Conservation (phyloP, 92 coral and sea anemone genomes). For the Palythoa grandis region DNA sequence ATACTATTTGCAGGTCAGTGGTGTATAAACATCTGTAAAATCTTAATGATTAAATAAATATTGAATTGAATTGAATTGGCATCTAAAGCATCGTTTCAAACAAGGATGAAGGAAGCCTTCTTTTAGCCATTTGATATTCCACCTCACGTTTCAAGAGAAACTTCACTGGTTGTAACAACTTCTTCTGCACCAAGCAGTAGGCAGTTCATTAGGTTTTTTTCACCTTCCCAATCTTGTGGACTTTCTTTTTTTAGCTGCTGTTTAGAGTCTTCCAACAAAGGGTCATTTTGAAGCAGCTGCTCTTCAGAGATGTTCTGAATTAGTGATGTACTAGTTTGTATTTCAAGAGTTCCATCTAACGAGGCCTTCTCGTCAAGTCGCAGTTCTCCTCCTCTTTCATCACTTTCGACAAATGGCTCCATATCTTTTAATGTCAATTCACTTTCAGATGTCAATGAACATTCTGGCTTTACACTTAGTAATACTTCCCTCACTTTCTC, state of each 20-base stretch:
- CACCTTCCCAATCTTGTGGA: neutral
- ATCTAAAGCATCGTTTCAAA: too few relatives aligned
- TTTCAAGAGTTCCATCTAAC: neutral
- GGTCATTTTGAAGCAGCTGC: neutral
- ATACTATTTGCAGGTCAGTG: too few relatives aligned
- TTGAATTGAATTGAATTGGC: too few relatives aligned
- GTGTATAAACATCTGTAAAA: too few relatives aligned
- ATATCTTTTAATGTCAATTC: neutral
- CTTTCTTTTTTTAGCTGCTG: neutral
- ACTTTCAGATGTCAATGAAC: neutral
- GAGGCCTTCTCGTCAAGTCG: neutral
- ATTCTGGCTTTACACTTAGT: neutral
- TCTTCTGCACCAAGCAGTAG: constrained; percentile 40
- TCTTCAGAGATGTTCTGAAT: constrained; percentile 1
- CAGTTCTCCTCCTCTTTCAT: neutral
- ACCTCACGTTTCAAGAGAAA: neutral
- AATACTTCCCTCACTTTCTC: constrained; percentile 2
- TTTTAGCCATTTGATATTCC: too few relatives aligned
- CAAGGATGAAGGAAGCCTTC: neutral
- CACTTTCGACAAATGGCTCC: neutral
- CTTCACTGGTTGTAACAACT: constrained; percentile 29
- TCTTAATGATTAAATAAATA: too few relatives aligned
- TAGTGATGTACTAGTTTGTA: neutral
- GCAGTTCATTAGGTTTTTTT: constrained; percentile 5
- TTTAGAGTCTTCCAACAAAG: neutral